Base-by-base conservation (phyloP, 2,888 invertebrate species). In the Pachymerium ferrugineum region DNA sequence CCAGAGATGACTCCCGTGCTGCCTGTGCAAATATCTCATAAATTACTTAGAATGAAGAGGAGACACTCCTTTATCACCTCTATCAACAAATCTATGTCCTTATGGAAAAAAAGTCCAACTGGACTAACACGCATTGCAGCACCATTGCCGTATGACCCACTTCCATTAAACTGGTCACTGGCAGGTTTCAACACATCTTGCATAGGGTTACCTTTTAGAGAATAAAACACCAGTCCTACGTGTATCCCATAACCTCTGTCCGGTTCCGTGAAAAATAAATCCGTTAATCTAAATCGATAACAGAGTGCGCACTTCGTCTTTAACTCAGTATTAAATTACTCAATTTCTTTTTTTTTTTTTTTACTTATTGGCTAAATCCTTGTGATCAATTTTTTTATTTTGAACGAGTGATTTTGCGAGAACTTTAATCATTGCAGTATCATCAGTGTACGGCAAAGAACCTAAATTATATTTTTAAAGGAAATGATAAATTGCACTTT, bases 61-160 rank as follows among this genome's bases (percentile, higher is more conserved):
- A n/a, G n/a, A n/a, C n/a, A n/a, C n/a, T n/a, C n/a, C n/a, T n/a
- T n/a, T n/a, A n/a, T 71, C 74, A 84, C 82, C 25, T 87, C 83
- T 10, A 87, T 76, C 79, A 88, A 82, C 68, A 85, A 79, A 74
- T 85, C 84, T 76, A 86, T 82, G 74, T 84, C 82, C 28, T 76
- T 38, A 74, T 85, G 74, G 77, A 83, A 87, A 80, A 86, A 89
- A 67, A 91, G 81, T 0, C 89, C 86, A 47, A 89, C 82, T 1
- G 91, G 91, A 25, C 88, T 83, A 29, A 89, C 84, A 78, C 91
- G 84, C 90, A 91, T 91, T 0, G 90, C 89, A 67, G 88, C 90
- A 1, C 91, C 91, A 82, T 91, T 91, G n/a, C 91, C 91, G 82
- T 85, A 89, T 1, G 90, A 90, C 0, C 91, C 91, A 10, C 79